Base-by-base conservation (phyloP, 2,888 invertebrate species). In the Drosophila flavopinicola region DNA sequence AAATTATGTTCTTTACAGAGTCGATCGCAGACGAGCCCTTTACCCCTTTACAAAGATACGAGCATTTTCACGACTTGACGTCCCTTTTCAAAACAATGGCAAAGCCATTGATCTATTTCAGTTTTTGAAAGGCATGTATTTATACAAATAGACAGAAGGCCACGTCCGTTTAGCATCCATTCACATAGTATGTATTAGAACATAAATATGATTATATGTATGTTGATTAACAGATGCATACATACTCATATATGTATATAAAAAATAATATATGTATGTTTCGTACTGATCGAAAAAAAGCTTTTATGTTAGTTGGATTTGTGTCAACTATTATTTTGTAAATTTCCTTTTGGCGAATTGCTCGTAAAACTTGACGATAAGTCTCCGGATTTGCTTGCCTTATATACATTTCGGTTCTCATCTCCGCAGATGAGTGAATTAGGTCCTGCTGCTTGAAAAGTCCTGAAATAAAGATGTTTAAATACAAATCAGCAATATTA, bases 261-360 rank as follows among this genome's bases (percentile, higher is more conserved):
- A 35, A 61, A 53, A 48, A 51, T 42, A 51, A 29, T 57, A 35
- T 13, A 49, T 29, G 32, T 67, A 57, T 48, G 1, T 42, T 38
- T 59, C 96, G 94, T 91, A 98, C 98, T 88, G 97, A 96, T 91
- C 97, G 93, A 67, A 98, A 96, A 90, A 98, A 94, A 85, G 94
- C 93, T 71, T 95, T 94, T 87, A 98, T 95, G 85, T 95, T 94
- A 79, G 93, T 93, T 0, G 97, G 95, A 88, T 96, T 95, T 0
- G 96, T 96, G 88, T 98, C 98, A 5, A 98, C 95, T 66, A 98
- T 95, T 54, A 98, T 93, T 87, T 97, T 96, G 88, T 94, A 95
- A 83, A 98, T 96, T 80, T 95, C 94, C 89, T 97, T 97, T 88
- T 96, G 95, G 70, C 97, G 95, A 32, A 98, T 94, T 48, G 91